A percentile compares a stretch with the other conserved stretches of the same genome.
Evolutionary conservation across 2,113 vertebrate species (phyloP).

Genomic region (Mustelus asterias): DNA sequence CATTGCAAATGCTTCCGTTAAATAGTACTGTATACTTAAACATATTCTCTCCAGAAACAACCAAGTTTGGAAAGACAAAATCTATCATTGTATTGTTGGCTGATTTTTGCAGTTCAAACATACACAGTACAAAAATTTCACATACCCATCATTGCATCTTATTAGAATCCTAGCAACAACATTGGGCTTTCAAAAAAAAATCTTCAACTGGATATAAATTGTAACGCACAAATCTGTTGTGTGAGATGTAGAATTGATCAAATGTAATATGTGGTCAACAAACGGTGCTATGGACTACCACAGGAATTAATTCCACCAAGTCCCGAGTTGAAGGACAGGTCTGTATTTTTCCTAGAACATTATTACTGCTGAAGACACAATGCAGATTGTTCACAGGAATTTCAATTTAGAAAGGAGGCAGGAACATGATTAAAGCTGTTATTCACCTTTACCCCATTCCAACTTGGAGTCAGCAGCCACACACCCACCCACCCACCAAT

Average conservation of each 20-base stretch:
- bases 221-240: background rate
- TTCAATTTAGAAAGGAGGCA: conserved; percentile 33
- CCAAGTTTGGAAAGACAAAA: background rate
- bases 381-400: background rate
- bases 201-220: background rate
- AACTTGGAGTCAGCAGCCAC: background rate
- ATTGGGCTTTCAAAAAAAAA: background rate
- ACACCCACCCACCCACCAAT: conserved; percentile 13
- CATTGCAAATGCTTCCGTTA: background rate
- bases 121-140: background rate
- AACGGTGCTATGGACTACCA: background rate
- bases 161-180: background rate
- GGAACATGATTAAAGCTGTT: conserved; percentile 27
- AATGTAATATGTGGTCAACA: background rate
- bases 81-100: background rate
- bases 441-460: conserved; percentile 1
- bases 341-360: conserved; percentile 3
- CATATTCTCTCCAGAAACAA: background rate
- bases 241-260: background rate
- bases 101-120: background rate
- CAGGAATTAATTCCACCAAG: background rate
- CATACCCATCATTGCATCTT: background rate
- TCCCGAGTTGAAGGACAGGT: conserved; percentile 18
- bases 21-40: background rate
- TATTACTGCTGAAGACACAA: background rate